These are phyloP conservation scores for Pomacea maculata DNA, from an alignment of 1,140 invertebrate genomes.

Conservation along the genomic window DNA sequence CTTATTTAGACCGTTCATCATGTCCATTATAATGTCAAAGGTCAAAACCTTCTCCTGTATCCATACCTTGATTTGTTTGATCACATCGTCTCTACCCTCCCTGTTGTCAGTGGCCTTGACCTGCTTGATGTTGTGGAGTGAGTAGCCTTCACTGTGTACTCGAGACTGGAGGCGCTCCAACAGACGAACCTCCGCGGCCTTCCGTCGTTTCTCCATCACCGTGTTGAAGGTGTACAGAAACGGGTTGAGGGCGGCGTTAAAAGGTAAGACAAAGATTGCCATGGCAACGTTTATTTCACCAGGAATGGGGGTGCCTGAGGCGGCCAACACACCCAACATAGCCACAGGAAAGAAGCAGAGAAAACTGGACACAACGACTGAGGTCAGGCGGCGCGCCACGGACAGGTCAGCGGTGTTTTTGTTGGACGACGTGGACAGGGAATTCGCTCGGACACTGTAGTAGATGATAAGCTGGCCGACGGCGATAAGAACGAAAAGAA, in stretches of 20 bases:
- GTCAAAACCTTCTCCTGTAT: too few relatives aligned
- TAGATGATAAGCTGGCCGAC: conserved; percentile 34
- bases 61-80: too few relatives aligned
- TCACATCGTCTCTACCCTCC: too few relatives aligned
- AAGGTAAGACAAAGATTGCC: conserved; percentile 35
- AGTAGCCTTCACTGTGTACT: too few relatives aligned
- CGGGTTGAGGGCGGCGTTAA: conserved; percentile 41
- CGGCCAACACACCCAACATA: conserved; percentile 23
- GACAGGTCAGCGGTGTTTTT: conserved; percentile 12
- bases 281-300: conserved; percentile 35
- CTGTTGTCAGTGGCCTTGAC: too few relatives aligned
- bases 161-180: too few relatives aligned
- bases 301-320: conserved; percentile 25
- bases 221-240: conserved; percentile 36
- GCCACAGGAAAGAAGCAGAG: conserved; percentile 14
- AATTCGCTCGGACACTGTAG: conserved; percentile 10
- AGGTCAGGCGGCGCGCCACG: conserved; percentile 26
- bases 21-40: too few relatives aligned
- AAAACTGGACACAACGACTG: conserved; percentile 27
- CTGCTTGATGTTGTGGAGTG: too few relatives aligned
- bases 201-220: neutral
- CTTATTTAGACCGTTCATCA: too few relatives aligned
- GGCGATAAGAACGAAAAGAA: conserved; percentile 29
- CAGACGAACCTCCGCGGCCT: too few relatives aligned
- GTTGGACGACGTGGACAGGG: conserved; percentile 9